phyloP scores from a whole-genome alignment of 2,797 vertebrate species.

The Ataeniobius toweri region DNA sequence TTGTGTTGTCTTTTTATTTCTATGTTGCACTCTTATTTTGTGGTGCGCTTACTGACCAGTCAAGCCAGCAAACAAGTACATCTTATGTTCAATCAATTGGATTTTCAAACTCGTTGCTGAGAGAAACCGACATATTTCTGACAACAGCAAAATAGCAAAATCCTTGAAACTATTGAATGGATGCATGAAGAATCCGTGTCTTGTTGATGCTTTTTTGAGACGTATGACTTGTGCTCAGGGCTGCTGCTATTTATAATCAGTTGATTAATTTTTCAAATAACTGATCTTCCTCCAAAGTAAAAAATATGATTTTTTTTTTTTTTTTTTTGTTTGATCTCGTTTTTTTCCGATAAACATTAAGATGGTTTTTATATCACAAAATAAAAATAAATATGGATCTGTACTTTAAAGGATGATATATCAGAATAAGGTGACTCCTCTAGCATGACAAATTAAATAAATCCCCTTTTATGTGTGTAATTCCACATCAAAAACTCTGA shows the following conservation, averaged over 20 bases:
- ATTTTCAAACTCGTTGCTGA: slow-evolving; percentile 59
- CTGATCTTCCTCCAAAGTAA: background rate
- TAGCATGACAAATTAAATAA: background rate
- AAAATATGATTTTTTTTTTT: background rate
- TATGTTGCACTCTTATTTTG: slow-evolving; percentile 59
- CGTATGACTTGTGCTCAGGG: background rate
- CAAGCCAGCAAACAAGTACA: slow-evolving; percentile 68
- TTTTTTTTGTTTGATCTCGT: background rate
- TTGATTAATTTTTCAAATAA: background rate
- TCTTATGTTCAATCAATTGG: slow-evolving; percentile 54
- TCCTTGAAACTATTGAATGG: background rate
- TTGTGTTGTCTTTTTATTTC: slow-evolving; percentile 42
- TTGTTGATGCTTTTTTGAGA: background rate
- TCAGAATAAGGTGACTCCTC: background rate
- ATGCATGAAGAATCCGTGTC: background rate
- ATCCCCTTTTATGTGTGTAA: background rate
- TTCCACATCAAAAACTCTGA: background rate
- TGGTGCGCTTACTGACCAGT: slow-evolving; percentile 54
- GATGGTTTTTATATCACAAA: background rate
- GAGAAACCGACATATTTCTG: slow-evolving; percentile 23
- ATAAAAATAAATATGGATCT: background rate
- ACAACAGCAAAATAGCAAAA: background rate
- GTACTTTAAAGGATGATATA: background rate
- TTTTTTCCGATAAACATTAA: background rate
- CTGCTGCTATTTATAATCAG: background rate